Percentiles rank a stretch among this genome's conserved stretches.
These are phyloP conservation scores for Agrypnus murinus DNA, from an alignment of 2,888 invertebrate species.

Conservation along the genomic window DNA sequence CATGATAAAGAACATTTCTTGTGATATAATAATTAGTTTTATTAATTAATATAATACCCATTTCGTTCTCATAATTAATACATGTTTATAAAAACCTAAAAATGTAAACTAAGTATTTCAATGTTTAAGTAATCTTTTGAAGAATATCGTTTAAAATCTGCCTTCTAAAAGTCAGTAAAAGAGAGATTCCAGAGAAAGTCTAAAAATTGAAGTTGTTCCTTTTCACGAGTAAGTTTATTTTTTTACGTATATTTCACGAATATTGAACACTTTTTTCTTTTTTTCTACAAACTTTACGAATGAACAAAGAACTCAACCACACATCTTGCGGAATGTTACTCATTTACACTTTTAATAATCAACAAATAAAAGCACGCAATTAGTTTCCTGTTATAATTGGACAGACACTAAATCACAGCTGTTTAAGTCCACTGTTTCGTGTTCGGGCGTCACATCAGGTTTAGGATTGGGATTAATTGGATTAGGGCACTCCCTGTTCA, in stretches of 20 bases:
- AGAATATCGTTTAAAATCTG: constrained; percentile 1
- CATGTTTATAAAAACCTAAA: constrained; percentile 9
- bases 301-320: background rate
- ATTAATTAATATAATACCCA: constrained; percentile 1
- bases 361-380: constrained; percentile 62
- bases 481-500: constrained; percentile 56
- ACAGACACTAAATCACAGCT: constrained; percentile 68
- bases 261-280: constrained; percentile 25
- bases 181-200: background rate
- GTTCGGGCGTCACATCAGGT: constrained; percentile 64
- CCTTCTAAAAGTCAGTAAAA: constrained; percentile 10
- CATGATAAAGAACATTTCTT: constrained; percentile 27
- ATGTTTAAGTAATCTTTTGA: background rate
- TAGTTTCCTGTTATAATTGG: constrained; percentile 66
- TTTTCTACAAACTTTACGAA: constrained; percentile 9
- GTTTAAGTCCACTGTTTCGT: constrained; percentile 61
- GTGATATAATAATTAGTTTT: constrained; percentile 24
- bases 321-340: background rate
- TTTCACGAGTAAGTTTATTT: constrained; percentile 2
- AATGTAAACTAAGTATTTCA: constrained; percentile 11
- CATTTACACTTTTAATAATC: constrained; percentile 51
- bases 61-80: background rate
- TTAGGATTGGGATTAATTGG: constrained; percentile 43
- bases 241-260: constrained; percentile 27
- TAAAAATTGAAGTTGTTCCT: background rate